Evolutionary conservation across 2,797 vertebrate genomes (phyloP).

Genomic region (Saxicola maurus): DNA sequence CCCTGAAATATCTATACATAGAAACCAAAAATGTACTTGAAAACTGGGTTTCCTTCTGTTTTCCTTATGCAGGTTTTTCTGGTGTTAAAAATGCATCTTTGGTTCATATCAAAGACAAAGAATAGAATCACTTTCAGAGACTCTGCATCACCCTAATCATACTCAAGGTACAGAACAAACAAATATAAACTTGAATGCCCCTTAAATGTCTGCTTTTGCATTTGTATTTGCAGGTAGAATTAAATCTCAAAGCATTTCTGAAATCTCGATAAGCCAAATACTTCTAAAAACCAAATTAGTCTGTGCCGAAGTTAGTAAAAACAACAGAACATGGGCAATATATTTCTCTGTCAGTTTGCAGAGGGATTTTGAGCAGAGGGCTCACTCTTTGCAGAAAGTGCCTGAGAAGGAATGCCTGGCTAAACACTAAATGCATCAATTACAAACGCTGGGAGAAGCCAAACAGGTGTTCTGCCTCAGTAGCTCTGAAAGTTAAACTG

Average conservation of each 20-base stretch:
- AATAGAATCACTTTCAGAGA: not conserved
- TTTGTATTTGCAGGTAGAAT: not conserved
- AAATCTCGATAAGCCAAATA: not conserved
- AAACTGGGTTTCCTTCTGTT: not conserved
- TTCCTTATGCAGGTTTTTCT: not conserved
- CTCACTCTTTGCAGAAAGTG: not conserved
- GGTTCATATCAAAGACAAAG: not conserved
- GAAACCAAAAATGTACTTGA: not conserved
- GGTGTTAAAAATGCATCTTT: not conserved
- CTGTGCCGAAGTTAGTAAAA: not conserved
- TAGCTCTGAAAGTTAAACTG: not conserved
- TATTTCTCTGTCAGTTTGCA: not conserved
- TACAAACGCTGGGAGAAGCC: not conserved
- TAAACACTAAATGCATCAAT: not conserved
- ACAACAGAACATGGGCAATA: not conserved
- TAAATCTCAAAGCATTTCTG: not conserved
- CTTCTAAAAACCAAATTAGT: not conserved
- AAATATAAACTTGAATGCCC: not conserved
- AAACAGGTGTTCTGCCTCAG: not conserved
- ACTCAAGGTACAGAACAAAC: accelerated
- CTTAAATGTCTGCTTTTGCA: not conserved
- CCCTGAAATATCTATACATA: not conserved
- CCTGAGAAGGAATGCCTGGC: not conserved
- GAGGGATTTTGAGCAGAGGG: not conserved
- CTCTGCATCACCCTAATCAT: not conserved